Base-by-base conservation (phyloP, 2,888 invertebrate species). In the Taphrorychus bicolor region DNA sequence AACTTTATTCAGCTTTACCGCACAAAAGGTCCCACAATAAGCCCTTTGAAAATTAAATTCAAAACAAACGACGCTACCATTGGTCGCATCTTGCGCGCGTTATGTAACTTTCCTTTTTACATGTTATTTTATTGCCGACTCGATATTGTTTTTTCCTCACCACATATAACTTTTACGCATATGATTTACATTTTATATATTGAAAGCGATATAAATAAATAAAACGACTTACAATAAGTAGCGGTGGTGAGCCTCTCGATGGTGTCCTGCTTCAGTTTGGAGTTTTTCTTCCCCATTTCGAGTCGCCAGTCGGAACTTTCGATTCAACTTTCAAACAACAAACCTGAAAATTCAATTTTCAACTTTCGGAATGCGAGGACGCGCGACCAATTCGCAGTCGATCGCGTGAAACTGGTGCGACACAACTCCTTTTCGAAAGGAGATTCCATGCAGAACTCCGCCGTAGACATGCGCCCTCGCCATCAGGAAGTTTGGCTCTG, bases 181-280 rank as follows among this genome's bases (percentile, higher is more conserved):
- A 59, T 9, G 32, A 49, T 4, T 18, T 5, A 59, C 48, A 49
- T 5, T 19, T 32, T 32, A 1, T 32, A n/a, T n/a, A n/a, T n/a
- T n/a, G n/a, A n/a, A n/a, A n/a, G n/a, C n/a, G n/a, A n/a, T n/a
- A n/a, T n/a, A 32, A 32, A 32, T 7, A 5, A 32, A 32, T 5
- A 16, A 23, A 14, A 5, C 18, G 81, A 89, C 95, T 94, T 84
- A 97, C 96, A 97, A 85, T 97, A 97, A 73, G 96, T 97, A 77
- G 93, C 94, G 73, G 90, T 92, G 74, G 94, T 95, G 75, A 97
- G 88, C 76, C 93, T 89, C 83, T 95, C 94, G 82, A 97, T 94
- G 77, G 95, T 95, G 82, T 96, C 96, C 83, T 94, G 93, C 88
- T 95, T 96, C 84, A 97, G 90, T 86, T 97, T 97, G 66, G 95